phyloP scores from a whole-genome alignment of 2,113 vertebrate species.

The Struthio camelus region DNA sequence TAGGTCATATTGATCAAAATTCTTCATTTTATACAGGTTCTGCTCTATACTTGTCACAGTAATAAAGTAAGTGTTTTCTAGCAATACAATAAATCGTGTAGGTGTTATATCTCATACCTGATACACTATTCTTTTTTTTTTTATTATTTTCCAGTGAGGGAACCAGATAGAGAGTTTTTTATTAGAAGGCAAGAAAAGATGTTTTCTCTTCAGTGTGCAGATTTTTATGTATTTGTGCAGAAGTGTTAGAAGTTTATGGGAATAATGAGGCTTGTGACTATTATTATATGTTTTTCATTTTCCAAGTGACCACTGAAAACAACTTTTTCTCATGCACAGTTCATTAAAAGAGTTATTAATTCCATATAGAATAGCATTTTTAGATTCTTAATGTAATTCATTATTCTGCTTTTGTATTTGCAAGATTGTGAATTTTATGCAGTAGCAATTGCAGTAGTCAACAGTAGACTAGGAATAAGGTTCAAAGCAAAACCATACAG shows the following conservation, averaged over 20 bases:
- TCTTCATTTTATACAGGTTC: background rate
- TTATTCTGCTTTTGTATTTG: background rate
- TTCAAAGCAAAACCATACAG: background rate
- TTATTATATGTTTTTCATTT: background rate
- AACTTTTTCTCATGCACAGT: background rate
- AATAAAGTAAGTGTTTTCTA: background rate
- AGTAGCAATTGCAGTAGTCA: background rate
- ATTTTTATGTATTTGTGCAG: background rate
- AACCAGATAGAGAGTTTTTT: background rate
- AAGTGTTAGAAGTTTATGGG: background rate
- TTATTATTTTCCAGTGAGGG: background rate
- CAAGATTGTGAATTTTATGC: background rate
- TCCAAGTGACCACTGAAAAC: background rate
- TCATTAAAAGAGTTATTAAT: background rate
- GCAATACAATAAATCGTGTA: background rate
- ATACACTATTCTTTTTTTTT: accelerated
- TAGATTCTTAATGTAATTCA: background rate
- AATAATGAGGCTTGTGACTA: background rate
- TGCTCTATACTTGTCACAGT: background rate
- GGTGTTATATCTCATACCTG: background rate
- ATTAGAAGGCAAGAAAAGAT: background rate
- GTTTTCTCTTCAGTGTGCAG: background rate
- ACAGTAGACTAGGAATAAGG: background rate
- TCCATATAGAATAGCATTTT: background rate
- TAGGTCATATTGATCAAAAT: background rate